Conservation (phyloP, 2,888 invertebrate genomes). For the Pimpla rufipes region DNA sequence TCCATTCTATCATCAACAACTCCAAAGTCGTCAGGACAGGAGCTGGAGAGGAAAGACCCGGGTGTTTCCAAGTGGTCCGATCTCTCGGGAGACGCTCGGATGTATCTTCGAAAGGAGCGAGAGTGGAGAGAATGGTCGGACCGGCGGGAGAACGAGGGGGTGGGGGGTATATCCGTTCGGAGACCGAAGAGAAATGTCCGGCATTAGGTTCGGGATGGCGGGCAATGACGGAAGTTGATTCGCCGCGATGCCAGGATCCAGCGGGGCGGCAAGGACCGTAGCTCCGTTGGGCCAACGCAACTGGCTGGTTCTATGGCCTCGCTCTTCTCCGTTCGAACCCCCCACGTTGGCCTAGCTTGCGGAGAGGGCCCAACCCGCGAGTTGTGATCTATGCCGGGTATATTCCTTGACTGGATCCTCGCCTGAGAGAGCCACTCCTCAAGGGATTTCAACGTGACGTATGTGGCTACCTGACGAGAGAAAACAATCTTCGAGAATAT, state of each 20-base stretch:
- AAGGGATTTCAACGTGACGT: slow-evolving; percentile 83
- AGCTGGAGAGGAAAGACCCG: not conserved
- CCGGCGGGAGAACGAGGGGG: slow-evolving; percentile 62
- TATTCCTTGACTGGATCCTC: slow-evolving; percentile 79
- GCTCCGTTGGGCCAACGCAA: slow-evolving; percentile 44
- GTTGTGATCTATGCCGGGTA: slow-evolving; percentile 84
- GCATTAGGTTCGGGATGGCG: slow-evolving; percentile 83
- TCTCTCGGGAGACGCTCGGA: slow-evolving; percentile 48
- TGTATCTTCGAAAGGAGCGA: slow-evolving; percentile 35
- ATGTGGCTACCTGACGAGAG: slow-evolving; percentile 85
- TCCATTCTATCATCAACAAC: slow-evolving; percentile 36
- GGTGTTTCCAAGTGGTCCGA: slow-evolving; percentile 48
- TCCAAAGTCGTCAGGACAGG: slow-evolving; percentile 37
- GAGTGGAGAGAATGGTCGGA: slow-evolving; percentile 47
- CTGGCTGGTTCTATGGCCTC: slow-evolving; percentile 41
- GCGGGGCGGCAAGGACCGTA: slow-evolving; percentile 47
- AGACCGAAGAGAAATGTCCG: slow-evolving; percentile 84
- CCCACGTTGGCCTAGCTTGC: slow-evolving; percentile 47
- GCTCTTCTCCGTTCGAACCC: slow-evolving; percentile 59
- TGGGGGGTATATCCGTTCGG: slow-evolving; percentile 77
- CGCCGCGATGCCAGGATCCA: slow-evolving; percentile 75
- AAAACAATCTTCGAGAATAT: slow-evolving; percentile 85
- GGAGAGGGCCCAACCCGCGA: slow-evolving; percentile 77
- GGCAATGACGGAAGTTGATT: slow-evolving; percentile 85
- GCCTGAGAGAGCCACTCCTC: slow-evolving; percentile 74